Base-by-base conservation (phyloP, 2,797 vertebrate genomes). In the Centroberyx gerrardi region DNA sequence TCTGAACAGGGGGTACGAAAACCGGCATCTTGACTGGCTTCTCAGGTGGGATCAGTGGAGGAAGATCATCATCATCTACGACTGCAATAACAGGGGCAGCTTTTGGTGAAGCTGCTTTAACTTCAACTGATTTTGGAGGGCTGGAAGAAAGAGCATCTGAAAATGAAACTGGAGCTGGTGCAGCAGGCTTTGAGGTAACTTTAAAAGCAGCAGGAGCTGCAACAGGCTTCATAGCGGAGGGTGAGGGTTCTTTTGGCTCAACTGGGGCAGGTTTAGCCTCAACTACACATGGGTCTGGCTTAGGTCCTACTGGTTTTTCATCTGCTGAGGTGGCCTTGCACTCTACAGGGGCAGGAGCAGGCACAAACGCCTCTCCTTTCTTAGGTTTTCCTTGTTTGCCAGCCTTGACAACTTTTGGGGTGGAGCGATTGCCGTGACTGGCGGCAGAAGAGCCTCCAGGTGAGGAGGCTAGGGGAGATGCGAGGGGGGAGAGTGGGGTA, bases 31-130 rank as follows among this genome's bases (percentile, higher is more conserved):
- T 91, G 3, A 90, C 62, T 55, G 94, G 84, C 78, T 91, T 95
- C 84, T 95, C 96, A 0, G 97, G 96, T 89, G 98, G 96, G 79
- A 99, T 96, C 85, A 99, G 96, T 78, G 97, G 97, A 51, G 98
- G 98, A 76, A 99, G 95, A 7, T 98, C 97, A 76, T 98, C 97
- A 48, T 98, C 97, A 48, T 98, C 90, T 48, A 71, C 7, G 58
- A 40, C 49, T 72, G 69, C 53, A 70, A 55, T 3, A 55, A 66
- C 61, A 53, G 72, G 46, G 52, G 69, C 68, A 73, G 74, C 49
- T 79, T 90, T 94, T 48, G 82, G 71, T 55, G 62, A 33, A 38
- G 62, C 13, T 0, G 33, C 48, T 65, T 90, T 91, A 17, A 86
- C 29, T n/a, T 87, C 78, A 76, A 81, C 54, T 64, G 83, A 67